Percentiles rank a stretch among this genome's conserved stretches.
Evolutionary conservation across 2,888 invertebrate genomes (phyloP).

Genomic region (Brachypterus glaber): DNA sequence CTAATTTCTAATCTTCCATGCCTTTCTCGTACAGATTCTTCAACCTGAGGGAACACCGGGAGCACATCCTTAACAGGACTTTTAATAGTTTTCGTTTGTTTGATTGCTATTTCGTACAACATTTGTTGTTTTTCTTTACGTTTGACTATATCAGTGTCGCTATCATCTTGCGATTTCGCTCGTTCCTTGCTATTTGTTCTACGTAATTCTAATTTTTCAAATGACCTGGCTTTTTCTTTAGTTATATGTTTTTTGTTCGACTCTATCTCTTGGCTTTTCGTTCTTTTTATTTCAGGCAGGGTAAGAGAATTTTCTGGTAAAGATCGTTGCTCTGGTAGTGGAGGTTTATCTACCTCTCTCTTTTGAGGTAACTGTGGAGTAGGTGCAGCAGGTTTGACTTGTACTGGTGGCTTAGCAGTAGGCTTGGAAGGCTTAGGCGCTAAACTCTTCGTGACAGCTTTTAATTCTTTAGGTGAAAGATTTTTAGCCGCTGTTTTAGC

Average conservation of each 20-base stretch:
- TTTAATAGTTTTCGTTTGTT: slow-evolving; percentile 63
- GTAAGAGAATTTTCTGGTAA: slow-evolving; percentile 27
- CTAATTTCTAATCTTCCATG: slow-evolving; percentile 67
- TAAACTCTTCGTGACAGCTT: slow-evolving; percentile 4
- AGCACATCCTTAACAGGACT: slow-evolving; percentile 64
- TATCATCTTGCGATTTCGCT: slow-evolving; percentile 63
- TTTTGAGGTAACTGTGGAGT: background rate
- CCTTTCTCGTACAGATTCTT: slow-evolving; percentile 63
- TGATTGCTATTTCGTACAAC: slow-evolving; percentile 64
- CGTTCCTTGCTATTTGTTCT: slow-evolving; percentile 52
- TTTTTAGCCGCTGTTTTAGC: slow-evolving; percentile 18
- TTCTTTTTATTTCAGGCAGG: slow-evolving; percentile 43
- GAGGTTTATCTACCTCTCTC: slow-evolving; percentile 3
- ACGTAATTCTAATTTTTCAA: slow-evolving; percentile 55
- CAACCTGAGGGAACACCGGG: slow-evolving; percentile 62
- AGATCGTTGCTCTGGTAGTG: slow-evolving; percentile 41
- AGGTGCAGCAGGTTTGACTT: background rate
- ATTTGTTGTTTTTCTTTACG: slow-evolving; percentile 66
- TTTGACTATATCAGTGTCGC: slow-evolving; percentile 61
- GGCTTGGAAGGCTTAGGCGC: background rate
- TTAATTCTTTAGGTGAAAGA: background rate
- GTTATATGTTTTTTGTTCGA: slow-evolving; percentile 41
- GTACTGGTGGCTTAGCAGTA: slow-evolving; percentile 7
- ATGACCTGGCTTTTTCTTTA: slow-evolving; percentile 59
- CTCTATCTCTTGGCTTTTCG: slow-evolving; percentile 54